Percentiles rank a stretch among this genome's conserved stretches.
Evolutionary conservation across 2,888 invertebrate species (phyloP).

Genomic region (Gortyna flavago): DNA sequence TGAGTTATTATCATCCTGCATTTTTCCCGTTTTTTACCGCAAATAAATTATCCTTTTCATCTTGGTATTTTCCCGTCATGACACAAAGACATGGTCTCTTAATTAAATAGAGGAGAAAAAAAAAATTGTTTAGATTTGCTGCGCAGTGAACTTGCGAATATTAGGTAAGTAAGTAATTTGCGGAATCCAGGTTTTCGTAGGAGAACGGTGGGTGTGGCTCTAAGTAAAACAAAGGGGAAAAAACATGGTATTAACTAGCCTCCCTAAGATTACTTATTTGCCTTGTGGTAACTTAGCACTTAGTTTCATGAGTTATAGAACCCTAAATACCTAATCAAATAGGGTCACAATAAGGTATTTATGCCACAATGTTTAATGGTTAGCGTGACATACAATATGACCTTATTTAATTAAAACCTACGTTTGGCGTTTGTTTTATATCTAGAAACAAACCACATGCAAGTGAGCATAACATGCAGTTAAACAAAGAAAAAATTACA

Average conservation of each 20-base stretch:
- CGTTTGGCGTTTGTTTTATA: constrained; percentile 29
- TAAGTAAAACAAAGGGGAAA: neutral
- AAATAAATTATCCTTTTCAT: neutral
- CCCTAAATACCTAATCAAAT: constrained; percentile 37
- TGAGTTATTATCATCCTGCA: neutral
- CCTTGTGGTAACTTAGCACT: neutral
- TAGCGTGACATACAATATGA: constrained; percentile 76
- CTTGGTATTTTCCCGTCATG: neutral
- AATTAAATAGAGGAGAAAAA: constrained; percentile 7
- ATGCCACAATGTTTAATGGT: constrained; percentile 75
- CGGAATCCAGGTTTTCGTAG: neutral
- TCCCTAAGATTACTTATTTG: neutral
- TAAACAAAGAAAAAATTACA: constrained; percentile 22
- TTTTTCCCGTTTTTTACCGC: constrained; percentile 1
- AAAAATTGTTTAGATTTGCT: neutral
- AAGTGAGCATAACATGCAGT: constrained; percentile 21
- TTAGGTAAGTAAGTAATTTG: no score
- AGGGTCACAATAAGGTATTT: constrained; percentile 78
- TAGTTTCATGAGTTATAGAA: constrained; percentile 11
- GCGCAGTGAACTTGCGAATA: neutral
- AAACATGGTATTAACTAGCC: neutral
- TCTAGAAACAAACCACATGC: constrained; percentile 29
- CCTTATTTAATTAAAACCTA: constrained; percentile 70
- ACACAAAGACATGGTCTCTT: neutral
- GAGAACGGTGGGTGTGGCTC: neutral